Evolutionary conservation across 2,797 vertebrate genomes (phyloP).

Genomic region (Pangasius larnaudii): DNA sequence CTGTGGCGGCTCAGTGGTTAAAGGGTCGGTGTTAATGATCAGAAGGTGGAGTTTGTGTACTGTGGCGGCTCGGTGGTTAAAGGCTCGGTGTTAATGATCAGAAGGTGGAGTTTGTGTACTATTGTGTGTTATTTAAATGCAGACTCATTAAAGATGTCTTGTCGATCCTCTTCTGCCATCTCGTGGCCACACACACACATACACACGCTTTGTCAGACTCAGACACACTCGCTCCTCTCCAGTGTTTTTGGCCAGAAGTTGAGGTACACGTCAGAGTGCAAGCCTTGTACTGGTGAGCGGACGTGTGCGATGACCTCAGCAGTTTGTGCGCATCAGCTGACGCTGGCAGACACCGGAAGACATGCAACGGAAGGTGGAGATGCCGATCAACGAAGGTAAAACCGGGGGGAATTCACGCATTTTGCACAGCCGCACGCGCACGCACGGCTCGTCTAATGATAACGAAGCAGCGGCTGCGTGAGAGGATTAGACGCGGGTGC

Average conservation of each 20-base stretch:
- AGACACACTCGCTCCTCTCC: slow-evolving; percentile 23
- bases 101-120: not conserved
- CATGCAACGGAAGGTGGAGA: slow-evolving; percentile 78
- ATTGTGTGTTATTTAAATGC: not conserved
- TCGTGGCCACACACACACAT: slow-evolving; percentile 54
- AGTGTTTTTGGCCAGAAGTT: slow-evolving; percentile 70
- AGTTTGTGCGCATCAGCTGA: slow-evolving; percentile 71
- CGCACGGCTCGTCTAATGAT: too few relatives aligned
- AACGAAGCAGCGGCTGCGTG: not conserved
- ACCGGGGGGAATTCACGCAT: not conserved
- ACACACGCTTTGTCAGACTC: not conserved
- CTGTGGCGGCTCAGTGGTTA: not conserved
- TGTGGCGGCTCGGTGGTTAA: too few relatives aligned
- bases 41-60: too few relatives aligned
- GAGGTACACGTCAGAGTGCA: slow-evolving; percentile 76
- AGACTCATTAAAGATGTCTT: not conserved
- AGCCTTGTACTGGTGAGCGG: slow-evolving; percentile 78
- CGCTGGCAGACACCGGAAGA: slow-evolving; percentile 69
- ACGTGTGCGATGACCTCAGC: slow-evolving; percentile 75
- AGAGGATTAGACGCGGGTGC: not conserved
- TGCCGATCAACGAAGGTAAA: slow-evolving; percentile 75
- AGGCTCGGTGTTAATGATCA: not conserved
- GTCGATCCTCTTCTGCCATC: slow-evolving; percentile 59
- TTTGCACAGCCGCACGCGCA: too few relatives aligned
- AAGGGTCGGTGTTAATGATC: not conserved